Evolutionary conservation across 1,140 invertebrate species (phyloP), one percentile per base, ranked within the genome.

Genomic region (Drosophila lacertosa): DNA sequence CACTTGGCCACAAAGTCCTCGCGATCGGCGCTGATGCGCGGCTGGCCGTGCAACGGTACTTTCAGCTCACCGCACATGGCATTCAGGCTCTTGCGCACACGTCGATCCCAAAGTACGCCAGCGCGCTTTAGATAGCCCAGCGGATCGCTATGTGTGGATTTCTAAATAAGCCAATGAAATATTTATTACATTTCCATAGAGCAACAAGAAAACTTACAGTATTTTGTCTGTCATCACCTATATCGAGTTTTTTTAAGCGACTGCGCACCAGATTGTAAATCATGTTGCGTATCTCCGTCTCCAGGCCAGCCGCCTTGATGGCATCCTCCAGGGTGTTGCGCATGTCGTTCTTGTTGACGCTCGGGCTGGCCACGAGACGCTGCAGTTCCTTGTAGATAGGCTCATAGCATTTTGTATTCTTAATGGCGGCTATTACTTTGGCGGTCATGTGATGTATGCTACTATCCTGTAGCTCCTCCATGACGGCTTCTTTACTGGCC

Each of bases 51-150:
- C 53, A 97, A 88, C 10, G 95, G 94, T 5, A 96, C 94, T 70
- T 96, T 96, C 26, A 99, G 92, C 92, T 99, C 97, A 57, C 95
- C 95, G 68, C 97, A 97, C 96, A 99, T 98, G 2, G 97, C 97
- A 92, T 98, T 98, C 32, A 99, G 92, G 13, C 97, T 98, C 92
- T 99, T 99, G 72, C 98, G 95, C 58, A 99, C 97, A 66, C 97
- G 93, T 78, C 97, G 95, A 92, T 99, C 97, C 97, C 98, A 99
- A 62, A 96, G 95, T 55, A 95, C 94, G 92, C 97, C 97, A 4
- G 96, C 94, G 92, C 97, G 97, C 86, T 95, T 94, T 22, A 98
- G 90, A 81, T 96, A 97, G 59, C 92, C 92, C 35, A 94, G 66
- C 0, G 93, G 93, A 82, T 93, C 93, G 70, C 91, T 93, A 92